These are phyloP conservation scores for Buceros bicornis DNA, from an alignment of 2,797 vertebrate genomes.

Conservation along the genomic window DNA sequence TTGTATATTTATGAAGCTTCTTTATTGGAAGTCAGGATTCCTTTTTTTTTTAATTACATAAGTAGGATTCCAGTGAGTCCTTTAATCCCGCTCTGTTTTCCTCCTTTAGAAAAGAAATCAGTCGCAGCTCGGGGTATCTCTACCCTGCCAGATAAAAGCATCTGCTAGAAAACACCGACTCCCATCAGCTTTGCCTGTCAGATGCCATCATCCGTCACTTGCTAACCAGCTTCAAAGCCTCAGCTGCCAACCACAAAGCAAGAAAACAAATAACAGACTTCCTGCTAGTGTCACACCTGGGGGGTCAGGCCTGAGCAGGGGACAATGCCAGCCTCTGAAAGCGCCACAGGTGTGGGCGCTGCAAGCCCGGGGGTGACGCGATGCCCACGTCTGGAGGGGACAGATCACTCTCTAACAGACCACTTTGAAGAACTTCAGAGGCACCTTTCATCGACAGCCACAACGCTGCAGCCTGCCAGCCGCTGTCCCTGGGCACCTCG, in stretches of 20 bases:
- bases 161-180: constrained; percentile 26
- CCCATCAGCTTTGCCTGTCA: constrained; percentile 41
- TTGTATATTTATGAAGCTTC: constrained; percentile 56
- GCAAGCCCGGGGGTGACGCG: not conserved
- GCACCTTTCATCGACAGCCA: not conserved
- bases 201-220: constrained; percentile 33
- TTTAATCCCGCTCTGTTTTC: constrained; percentile 12
- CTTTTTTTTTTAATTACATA: constrained; percentile 61
- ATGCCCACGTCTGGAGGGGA: not conserved
- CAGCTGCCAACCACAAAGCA: constrained; percentile 30
- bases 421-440: not conserved
- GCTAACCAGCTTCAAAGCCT: constrained; percentile 38
- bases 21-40: constrained; percentile 56
- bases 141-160: constrained; percentile 33
- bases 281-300: not conserved
- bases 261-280: constrained; percentile 22
- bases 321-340: not conserved
- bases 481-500: not conserved
- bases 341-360: not conserved
- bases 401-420: not conserved
- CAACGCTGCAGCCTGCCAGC: not conserved
- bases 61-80: constrained; percentile 41
- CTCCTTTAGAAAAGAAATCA: constrained; percentile 15
- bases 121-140: not conserved
- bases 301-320: not conserved